These are phyloP conservation scores for Cherax quadricarinatus DNA, from an alignment of 1,140 invertebrate species.

Conservation along the genomic window DNA sequence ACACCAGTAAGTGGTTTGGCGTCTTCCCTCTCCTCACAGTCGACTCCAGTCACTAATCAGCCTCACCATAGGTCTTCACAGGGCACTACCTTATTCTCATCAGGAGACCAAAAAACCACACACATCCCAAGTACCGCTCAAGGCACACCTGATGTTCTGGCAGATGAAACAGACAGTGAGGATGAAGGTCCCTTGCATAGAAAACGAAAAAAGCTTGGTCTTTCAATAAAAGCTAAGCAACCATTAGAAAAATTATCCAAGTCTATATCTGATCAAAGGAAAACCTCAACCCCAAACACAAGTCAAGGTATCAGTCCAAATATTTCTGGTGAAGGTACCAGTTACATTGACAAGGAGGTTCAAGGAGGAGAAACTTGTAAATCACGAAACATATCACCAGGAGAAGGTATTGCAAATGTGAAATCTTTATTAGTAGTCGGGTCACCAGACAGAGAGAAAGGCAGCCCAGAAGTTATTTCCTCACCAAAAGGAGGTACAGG, in stretches of 20 bases:
- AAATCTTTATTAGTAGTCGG: neutral
- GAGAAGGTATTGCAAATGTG: neutral
- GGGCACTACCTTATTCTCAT: slow-evolving; percentile 21
- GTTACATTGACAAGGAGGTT: slow-evolving; percentile 45
- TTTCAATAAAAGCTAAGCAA: neutral
- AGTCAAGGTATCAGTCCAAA: slow-evolving; percentile 46
- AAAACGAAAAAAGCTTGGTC: slow-evolving; percentile 43
- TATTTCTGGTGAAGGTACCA: slow-evolving; percentile 22
- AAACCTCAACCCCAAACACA: slow-evolving; percentile 49
- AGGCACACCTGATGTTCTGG: slow-evolving; percentile 3
- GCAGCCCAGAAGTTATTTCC: neutral
- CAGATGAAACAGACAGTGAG: slow-evolving; percentile 54
- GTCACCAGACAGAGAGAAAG: slow-evolving; percentile 9
- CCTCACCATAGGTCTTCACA: slow-evolving; percentile 14
- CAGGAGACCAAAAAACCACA: slow-evolving; percentile 20
- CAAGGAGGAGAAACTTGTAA: slow-evolving; percentile 37
- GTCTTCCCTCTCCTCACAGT: slow-evolving; percentile 32
- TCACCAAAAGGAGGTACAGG: slow-evolving; percentile 14
- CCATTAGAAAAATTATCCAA: neutral
- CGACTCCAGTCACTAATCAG: slow-evolving; percentile 38
- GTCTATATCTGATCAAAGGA: neutral
- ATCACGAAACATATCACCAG: slow-evolving; percentile 35
- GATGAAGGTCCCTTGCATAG: slow-evolving; percentile 30
- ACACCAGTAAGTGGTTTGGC: neutral
- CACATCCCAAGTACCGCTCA: neutral